Conservation (phyloP, 2,888 invertebrate species). For the Epsilonema sp. region DNA sequence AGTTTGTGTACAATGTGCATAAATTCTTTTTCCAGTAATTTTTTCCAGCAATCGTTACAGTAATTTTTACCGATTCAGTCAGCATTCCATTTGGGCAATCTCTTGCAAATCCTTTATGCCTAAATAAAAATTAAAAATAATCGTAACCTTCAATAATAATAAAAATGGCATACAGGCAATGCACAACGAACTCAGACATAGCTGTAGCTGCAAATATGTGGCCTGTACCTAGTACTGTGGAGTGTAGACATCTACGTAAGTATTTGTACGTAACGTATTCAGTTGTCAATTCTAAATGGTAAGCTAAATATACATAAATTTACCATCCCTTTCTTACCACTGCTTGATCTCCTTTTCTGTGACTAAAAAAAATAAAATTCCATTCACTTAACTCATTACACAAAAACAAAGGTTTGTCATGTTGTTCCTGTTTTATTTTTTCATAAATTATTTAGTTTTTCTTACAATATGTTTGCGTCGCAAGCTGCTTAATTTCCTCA, state of each 20-base stretch:
- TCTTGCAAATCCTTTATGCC: constrained; percentile 90
- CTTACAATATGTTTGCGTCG: constrained; percentile 83
- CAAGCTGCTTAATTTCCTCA: constrained; percentile 75
- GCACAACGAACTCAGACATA: too few species aligned
- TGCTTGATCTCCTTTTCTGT: constrained; percentile 35
- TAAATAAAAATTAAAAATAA: constrained; percentile 35
- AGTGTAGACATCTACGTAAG: too few species aligned
- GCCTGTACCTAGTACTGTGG: too few species aligned
- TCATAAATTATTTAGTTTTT: too few species aligned
- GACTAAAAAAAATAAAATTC: constrained; percentile 22
- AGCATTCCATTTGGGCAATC: constrained; percentile 86
- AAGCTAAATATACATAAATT: not conserved
- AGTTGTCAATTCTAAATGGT: not conserved
- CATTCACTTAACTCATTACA: not conserved
- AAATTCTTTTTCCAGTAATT: too few species aligned
- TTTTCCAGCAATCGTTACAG: too few species aligned
- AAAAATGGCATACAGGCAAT: too few species aligned
- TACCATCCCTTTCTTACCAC: constrained; percentile 20
- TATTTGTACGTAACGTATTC: not conserved
- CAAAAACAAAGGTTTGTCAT: too few species aligned
- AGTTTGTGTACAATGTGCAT: too few species aligned
- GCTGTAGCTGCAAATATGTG: too few species aligned
- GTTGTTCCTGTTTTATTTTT: too few species aligned
- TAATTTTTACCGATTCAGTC: constrained; percentile 80
- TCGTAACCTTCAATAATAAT: too few species aligned